phyloP scores from a whole-genome alignment of 2,797 vertebrate species.

The Sebastes taczanowskii region DNA sequence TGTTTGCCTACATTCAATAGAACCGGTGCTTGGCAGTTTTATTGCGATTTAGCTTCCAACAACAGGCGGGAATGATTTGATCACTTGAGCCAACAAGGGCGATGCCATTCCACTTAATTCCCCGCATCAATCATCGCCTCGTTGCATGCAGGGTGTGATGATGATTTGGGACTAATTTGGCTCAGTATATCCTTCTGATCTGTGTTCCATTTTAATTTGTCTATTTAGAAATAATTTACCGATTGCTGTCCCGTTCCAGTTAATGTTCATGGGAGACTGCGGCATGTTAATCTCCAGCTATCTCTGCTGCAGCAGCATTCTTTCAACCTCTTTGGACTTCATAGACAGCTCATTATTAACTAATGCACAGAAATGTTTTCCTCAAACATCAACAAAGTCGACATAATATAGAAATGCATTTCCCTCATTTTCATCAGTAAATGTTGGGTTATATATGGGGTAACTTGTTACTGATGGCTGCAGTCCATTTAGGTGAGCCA shows the following conservation, averaged over 20 bases:
- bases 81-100: slow-evolving; percentile 23
- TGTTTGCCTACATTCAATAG: slow-evolving; percentile 26
- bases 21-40: not conserved
- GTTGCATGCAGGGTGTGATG: slow-evolving; percentile 19
- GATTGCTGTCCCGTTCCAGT: slow-evolving; percentile 18
- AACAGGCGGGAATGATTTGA: slow-evolving; percentile 32
- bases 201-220: slow-evolving; percentile 40
- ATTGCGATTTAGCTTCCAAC: slow-evolving; percentile 4
- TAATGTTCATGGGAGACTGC: slow-evolving; percentile 16
- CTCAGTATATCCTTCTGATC: slow-evolving; percentile 32
- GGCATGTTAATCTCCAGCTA: not conserved
- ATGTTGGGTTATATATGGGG: not conserved
- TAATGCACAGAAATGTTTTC: not conserved
- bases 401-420: not conserved
- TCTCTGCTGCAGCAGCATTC: not conserved
- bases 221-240: slow-evolving; percentile 25
- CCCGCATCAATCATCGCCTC: slow-evolving; percentile 43
- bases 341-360: not conserved
- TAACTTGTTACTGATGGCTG: not conserved
- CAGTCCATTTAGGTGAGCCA: not conserved
- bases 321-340: not conserved
- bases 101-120: slow-evolving; percentile 26
- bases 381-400: not conserved
- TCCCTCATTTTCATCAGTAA: not conserved
- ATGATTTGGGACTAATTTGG: slow-evolving; percentile 44